phyloP scores from a whole-genome alignment of 2,888 invertebrate genomes.

The Pachliopta kotzebuea region DNA sequence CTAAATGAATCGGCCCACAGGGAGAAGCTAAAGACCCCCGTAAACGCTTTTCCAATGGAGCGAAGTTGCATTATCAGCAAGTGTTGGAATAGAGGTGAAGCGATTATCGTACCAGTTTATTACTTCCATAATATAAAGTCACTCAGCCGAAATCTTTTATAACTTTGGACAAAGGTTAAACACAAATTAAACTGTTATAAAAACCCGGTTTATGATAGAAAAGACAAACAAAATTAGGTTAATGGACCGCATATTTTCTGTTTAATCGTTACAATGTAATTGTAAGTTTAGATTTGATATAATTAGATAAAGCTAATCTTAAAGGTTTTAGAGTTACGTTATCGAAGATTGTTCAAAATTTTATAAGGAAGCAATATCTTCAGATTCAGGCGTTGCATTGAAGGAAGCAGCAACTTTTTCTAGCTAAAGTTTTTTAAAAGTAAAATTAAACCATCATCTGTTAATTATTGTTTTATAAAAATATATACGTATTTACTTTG shows the following conservation, averaged over 20 bases:
- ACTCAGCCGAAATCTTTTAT: too few species aligned
- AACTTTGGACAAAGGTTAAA: not conserved
- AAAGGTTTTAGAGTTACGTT: not conserved
- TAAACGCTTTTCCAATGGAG: slow-evolving; percentile 1
- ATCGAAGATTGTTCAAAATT: not conserved
- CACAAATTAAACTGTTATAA: not conserved
- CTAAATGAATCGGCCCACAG: slow-evolving; percentile 1
- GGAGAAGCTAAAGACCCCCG: not conserved
- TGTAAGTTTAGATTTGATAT: not conserved
- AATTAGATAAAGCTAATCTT: not conserved
- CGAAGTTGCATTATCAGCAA: slow-evolving; percentile 2
- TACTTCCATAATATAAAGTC: not conserved
- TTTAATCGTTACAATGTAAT: not conserved
- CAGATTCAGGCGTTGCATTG: not conserved
- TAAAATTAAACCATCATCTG: too few species aligned
- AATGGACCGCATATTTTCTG: not conserved
- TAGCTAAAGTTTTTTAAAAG: too few species aligned
- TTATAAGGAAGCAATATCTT: not conserved
- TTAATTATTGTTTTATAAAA: not conserved
- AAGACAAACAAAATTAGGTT: not conserved
- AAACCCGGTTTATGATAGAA: not conserved
- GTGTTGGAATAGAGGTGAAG: not conserved
- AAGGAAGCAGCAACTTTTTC: not conserved
- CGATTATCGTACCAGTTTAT: not conserved
- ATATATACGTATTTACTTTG: not conserved